Evolutionary conservation across 1,140 invertebrate genomes (phyloP).

Genomic region (Thalassaphorura encarpata): DNA sequence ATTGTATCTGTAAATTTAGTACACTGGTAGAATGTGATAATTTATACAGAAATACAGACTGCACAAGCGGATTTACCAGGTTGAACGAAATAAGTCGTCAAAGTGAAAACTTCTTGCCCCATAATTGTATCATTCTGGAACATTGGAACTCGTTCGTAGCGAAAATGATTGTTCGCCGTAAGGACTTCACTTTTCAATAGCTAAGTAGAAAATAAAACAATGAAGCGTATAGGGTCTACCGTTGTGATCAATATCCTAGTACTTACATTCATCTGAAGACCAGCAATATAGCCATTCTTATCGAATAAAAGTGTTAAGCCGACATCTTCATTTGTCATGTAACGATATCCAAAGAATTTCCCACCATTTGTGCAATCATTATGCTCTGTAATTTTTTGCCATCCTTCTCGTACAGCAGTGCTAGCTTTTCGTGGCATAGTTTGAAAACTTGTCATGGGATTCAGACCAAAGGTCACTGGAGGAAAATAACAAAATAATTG

Average conservation of each 20-base stretch:
- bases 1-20: constrained; percentile 11
- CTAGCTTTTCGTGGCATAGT: background rate
- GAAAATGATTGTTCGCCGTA: background rate
- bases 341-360: background rate
- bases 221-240: too few species aligned
- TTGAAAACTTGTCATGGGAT: background rate
- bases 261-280: constrained; percentile 14
- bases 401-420: background rate
- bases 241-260: too few species aligned
- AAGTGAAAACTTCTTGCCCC: background rate
- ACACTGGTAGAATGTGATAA: background rate
- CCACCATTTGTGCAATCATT: background rate
- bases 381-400: background rate
- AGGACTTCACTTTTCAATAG: background rate
- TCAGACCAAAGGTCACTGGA: background rate
- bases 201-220: too few species aligned
- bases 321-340: background rate
- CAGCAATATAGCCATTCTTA: constrained; percentile 17
- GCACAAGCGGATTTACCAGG: background rate
- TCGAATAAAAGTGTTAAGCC: constrained; percentile 11
- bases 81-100: constrained; percentile 1
- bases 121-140: background rate
- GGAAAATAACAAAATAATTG: too few species aligned
- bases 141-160: background rate
- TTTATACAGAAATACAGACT: background rate